Percentiles rank a stretch among this genome's conserved stretches.
Conservation (phyloP, 2,797 vertebrate species). For the Lutjanus argentimaculatus region DNA sequence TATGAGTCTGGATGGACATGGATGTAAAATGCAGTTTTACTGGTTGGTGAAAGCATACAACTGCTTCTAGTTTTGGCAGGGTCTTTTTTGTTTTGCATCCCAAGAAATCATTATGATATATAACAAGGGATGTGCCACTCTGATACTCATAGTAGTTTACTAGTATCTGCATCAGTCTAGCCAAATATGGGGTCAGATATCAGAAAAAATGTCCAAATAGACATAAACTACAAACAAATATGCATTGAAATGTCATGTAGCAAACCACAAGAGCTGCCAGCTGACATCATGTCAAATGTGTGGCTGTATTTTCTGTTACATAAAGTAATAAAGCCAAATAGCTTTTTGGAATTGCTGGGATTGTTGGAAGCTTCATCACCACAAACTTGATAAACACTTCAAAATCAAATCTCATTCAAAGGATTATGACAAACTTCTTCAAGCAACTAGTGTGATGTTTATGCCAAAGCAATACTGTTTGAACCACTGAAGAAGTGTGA, state of each 20-base stretch:
- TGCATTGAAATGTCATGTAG: slow-evolving; percentile 2
- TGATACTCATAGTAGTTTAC: not conserved
- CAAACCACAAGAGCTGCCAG: not conserved
- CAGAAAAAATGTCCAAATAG: not conserved
- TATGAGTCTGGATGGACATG: no score
- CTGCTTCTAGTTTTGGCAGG: not conserved
- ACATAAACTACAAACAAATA: not conserved
- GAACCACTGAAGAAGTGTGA: not conserved
- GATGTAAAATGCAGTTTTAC: no score
- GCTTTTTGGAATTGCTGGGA: not conserved
- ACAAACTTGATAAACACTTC: not conserved
- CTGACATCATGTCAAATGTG: not conserved
- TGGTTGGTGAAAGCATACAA: no score
- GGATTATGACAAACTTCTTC: not conserved
- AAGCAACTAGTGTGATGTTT: not conserved
- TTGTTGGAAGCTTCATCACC: not conserved
- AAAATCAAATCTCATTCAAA: not conserved
- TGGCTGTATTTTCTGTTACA: not conserved
- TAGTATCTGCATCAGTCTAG: not conserved
- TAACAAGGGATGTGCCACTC: not conserved
- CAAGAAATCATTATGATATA: not conserved
- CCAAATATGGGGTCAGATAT: not conserved
- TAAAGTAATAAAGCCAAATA: not conserved
- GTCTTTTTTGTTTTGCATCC: not conserved
- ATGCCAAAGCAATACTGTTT: not conserved